Percentiles rank a stretch among this genome's conserved stretches.
These are phyloP conservation scores for Chaetogeoica ovagalla DNA, from an alignment of 2,888 invertebrate genomes.

Conservation along the genomic window DNA sequence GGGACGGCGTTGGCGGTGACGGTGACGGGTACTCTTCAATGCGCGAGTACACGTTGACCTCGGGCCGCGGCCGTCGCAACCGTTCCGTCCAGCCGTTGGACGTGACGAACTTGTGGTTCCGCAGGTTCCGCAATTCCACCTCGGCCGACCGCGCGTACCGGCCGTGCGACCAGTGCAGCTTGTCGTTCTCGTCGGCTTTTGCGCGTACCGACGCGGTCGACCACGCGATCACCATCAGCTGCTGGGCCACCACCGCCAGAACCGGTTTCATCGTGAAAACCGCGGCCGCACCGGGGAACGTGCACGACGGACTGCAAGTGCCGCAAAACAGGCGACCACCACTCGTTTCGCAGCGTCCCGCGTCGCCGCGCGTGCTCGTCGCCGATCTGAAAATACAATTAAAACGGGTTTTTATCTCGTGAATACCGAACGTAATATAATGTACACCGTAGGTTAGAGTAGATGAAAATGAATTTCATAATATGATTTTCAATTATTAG, in stretches of 20 bases:
- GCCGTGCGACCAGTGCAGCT: too few species aligned
- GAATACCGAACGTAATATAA: too few species aligned
- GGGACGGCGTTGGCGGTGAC: background rate
- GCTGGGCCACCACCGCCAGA: background rate
- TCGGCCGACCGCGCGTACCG: slow-evolving; percentile 27
- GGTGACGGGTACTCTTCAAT: slow-evolving; percentile 17
- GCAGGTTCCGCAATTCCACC: slow-evolving; percentile 31
- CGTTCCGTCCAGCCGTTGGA: slow-evolving; percentile 48
- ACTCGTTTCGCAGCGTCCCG: too few species aligned
- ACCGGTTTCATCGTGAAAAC: slow-evolving; percentile 5
- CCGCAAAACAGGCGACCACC: too few species aligned
- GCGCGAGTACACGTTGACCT: slow-evolving; percentile 44
- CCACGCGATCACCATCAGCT: background rate
- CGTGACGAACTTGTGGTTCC: slow-evolving; percentile 47
- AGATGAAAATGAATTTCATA: too few species aligned
- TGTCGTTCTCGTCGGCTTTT: too few species aligned
- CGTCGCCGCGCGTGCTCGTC: too few species aligned
- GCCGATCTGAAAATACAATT: too few species aligned
- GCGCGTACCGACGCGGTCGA: background rate
- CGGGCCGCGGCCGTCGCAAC: slow-evolving; percentile 30
- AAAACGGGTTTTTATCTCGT: too few species aligned
- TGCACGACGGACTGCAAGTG: too few species aligned
- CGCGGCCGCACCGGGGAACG: background rate
- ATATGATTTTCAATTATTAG: too few species aligned
- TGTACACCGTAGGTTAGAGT: too few species aligned